These are phyloP conservation scores for Calcarius ornatus DNA, from an alignment of 2,113 vertebrate species.

Conservation along the genomic window DNA sequence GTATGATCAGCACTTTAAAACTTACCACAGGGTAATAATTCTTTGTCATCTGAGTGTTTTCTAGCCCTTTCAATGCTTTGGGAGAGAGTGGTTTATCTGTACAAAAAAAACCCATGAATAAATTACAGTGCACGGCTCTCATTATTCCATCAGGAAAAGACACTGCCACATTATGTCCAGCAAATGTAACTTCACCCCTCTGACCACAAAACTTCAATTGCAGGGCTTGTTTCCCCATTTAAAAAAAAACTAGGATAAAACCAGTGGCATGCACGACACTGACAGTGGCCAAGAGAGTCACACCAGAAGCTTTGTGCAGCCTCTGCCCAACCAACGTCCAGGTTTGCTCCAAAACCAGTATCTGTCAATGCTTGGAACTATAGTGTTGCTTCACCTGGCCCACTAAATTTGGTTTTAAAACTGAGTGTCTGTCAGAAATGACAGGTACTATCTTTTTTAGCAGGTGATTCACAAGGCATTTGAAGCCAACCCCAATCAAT, in stretches of 20 bases:
- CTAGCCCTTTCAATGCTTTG: constrained; percentile 85
- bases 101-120: constrained; percentile 16
- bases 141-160: background rate
- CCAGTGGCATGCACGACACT: rapidly evolving
- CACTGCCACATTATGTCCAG: background rate
- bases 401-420: background rate
- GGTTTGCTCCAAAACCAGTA: background rate
- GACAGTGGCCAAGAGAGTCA: rapidly evolving
- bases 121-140: background rate
- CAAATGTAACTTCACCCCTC: background rate
- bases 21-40: constrained; percentile 97
- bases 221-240: background rate
- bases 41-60: constrained; percentile 88
- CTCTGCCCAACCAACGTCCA: background rate
- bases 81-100: constrained; percentile 93
- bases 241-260: background rate
- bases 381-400: background rate
- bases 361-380: background rate
- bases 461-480: background rate
- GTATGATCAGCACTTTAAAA: constrained; percentile 36
- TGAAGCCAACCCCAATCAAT: background rate
- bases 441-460: background rate
- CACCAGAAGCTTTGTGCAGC: background rate
- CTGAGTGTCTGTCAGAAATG: background rate
- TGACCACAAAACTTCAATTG: background rate